Percentiles rank a stretch among this genome's conserved stretches.
Evolutionary conservation across 2,113 vertebrate species (phyloP).

Genomic region (zebrafish (Danio rerio)): DNA sequence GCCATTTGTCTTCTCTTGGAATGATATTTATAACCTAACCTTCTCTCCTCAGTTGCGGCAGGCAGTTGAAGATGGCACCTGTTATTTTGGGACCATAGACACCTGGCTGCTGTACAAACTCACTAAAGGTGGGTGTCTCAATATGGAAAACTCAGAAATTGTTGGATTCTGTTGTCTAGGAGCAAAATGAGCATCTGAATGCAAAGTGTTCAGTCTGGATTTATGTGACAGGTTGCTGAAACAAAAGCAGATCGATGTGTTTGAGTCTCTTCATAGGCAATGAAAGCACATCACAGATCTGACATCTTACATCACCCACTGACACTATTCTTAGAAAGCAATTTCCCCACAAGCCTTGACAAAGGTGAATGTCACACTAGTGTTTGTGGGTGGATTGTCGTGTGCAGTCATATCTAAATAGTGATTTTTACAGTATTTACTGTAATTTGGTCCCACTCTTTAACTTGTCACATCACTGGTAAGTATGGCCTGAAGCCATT

Average conservation of each 20-base stretch:
- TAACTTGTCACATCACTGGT: not conserved
- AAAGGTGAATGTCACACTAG: constrained; percentile 6
- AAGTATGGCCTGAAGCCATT: not conserved
- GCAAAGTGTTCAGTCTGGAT: not conserved
- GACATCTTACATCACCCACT: not conserved
- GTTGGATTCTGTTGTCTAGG: not conserved
- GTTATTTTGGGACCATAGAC: constrained; percentile 95
- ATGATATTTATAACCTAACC: not conserved
- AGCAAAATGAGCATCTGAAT: not conserved
- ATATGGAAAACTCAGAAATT: not conserved
- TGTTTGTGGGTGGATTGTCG: not conserved
- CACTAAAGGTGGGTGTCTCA: constrained; percentile 81
- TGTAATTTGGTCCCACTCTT: not conserved
- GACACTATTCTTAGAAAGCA: not conserved
- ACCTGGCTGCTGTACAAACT: constrained; percentile 93
- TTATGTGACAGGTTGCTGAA: not conserved
- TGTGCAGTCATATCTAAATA: not conserved
- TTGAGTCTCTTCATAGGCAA: not conserved
- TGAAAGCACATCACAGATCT: not conserved
- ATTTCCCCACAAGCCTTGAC: not conserved
- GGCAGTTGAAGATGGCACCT: constrained; percentile 82
- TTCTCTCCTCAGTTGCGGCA: constrained; percentile 76
- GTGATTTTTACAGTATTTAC: not conserved
- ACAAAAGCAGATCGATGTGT: not conserved
- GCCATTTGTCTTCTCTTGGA: not conserved